Base-by-base conservation (phyloP, 2,888 invertebrate species). In the Euplexia lucipara region DNA sequence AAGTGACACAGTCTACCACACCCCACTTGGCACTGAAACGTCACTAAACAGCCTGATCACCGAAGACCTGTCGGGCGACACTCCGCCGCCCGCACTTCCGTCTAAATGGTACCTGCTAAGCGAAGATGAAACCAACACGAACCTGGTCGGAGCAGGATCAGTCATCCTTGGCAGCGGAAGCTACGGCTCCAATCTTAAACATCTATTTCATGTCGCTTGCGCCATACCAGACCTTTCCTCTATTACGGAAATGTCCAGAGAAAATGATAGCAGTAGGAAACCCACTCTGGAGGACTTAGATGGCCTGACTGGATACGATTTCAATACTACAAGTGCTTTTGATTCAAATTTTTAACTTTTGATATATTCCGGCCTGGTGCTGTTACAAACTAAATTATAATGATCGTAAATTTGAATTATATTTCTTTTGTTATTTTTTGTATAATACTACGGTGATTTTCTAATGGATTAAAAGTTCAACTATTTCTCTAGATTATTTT, bases 191-290 rank as follows among this genome's bases (percentile, higher is more conserved):
- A 91, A 90, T 74, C 86, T 95, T 4, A 86, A 89, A 45, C 87
- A 92, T 42, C 70, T 95, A 37, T 95, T 95, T 49, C 93, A 94
- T 1, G 68, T 92, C 7, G 75, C 90, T 0, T 94, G 91, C 61
- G 89, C 94, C 1, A 83, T 95, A 2, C 95, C 95, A 0, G 80
- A 95, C 72, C 80, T 95, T 1, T 95, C 95, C 0, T 92, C 94
- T 1, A 93, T 95, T 6, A 89, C 95, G 1, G 95, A 95, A 85
- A 80, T 80, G 53, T 94, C 94, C 0, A 90, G 84, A 68, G 93
- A 92, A 62, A 88, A 83, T 72, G 86, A 84, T 60, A 86, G 85
- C 16, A 89, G 87, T 47, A 83, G 79, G 44, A 89, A 86, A 61
- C 70, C 81, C 4, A 83, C 75, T 12, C 57, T 82, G 8, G 82